A percentile compares a stretch with the other conserved stretches of the same genome.
Conservation (phyloP, 2,113 vertebrate genomes). For the Synchiropus splendidus region DNA sequence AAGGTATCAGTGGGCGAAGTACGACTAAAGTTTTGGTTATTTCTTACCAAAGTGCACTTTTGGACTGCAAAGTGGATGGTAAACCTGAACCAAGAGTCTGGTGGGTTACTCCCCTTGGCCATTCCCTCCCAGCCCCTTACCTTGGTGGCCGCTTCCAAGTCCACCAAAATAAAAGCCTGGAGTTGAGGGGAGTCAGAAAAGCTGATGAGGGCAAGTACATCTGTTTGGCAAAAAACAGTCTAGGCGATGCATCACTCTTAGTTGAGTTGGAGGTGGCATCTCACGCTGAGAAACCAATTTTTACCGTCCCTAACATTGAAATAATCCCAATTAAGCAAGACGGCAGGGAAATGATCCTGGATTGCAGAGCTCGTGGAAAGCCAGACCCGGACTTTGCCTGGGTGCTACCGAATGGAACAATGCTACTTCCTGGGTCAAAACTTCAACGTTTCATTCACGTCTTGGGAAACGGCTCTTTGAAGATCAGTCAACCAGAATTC, state of each 20-base stretch:
- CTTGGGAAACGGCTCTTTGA: slow-evolving; percentile 57
- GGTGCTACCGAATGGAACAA: slow-evolving; percentile 66
- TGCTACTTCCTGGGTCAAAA: slow-evolving; percentile 50
- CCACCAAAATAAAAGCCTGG: slow-evolving; percentile 65
- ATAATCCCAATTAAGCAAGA: slow-evolving; percentile 62
- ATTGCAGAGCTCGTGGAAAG: slow-evolving; percentile 64
- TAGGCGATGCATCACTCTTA: slow-evolving; percentile 60
- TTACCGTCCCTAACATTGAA: slow-evolving; percentile 66
- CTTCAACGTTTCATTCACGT: slow-evolving; percentile 61
- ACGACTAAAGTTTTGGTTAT: slow-evolving; percentile 45
- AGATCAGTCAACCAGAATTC: slow-evolving; percentile 42
- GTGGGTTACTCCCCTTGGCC: slow-evolving; percentile 64
- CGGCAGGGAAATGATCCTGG: slow-evolving; percentile 37
- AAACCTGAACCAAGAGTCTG: slow-evolving; percentile 61
- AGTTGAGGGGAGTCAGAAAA: slow-evolving; percentile 67
- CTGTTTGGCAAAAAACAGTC: slow-evolving; percentile 60
- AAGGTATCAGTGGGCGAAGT: slow-evolving; percentile 45
- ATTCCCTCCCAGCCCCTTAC: slow-evolving; percentile 56
- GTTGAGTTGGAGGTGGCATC: slow-evolving; percentile 64
- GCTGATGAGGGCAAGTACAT: slow-evolving; percentile 62
- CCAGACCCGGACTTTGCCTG: slow-evolving; percentile 65
- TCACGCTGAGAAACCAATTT: slow-evolving; percentile 69
- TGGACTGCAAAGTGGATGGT: slow-evolving; percentile 63
- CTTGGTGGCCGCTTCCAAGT: slow-evolving; percentile 70
- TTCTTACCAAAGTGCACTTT: slow-evolving; percentile 61